These are phyloP conservation scores for Helicoverpa zea DNA, from an alignment of 1,140 invertebrate species.

Conservation along the genomic window DNA sequence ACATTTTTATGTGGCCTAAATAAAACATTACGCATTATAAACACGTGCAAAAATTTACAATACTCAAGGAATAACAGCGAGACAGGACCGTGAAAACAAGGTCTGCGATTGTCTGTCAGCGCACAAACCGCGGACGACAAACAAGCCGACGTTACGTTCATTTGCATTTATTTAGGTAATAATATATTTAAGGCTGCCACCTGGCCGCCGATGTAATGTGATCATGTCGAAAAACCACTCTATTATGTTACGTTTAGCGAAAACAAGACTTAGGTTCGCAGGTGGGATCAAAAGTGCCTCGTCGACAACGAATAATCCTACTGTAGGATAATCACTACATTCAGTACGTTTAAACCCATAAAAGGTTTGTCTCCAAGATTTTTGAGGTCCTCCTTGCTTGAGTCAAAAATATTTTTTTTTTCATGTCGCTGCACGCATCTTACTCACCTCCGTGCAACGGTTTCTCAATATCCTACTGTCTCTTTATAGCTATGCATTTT, in stretches of 20 bases:
- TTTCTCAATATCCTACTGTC: too few species aligned
- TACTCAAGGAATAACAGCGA: constrained; percentile 4
- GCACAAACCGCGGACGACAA: constrained; percentile 45
- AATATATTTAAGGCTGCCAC: constrained; percentile 53
- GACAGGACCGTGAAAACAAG: constrained; percentile 55
- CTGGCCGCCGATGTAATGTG: constrained; percentile 66
- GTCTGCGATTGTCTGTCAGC: constrained; percentile 37
- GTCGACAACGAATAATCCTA: not conserved
- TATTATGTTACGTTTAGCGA: constrained; percentile 54
- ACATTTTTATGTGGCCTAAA: not conserved
- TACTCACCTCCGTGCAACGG: too few species aligned
- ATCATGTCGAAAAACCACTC: constrained; percentile 72
- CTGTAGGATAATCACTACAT: too few species aligned
- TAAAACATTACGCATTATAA: not conserved
- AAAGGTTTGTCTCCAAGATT: too few species aligned
- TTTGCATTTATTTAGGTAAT: constrained; percentile 63
- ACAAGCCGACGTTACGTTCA: constrained; percentile 54
- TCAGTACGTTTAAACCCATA: too few species aligned
- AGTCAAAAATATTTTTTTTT: too few species aligned
- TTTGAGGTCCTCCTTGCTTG: too few species aligned
- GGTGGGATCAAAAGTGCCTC: not conserved
- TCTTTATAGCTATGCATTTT: too few species aligned
- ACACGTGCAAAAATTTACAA: not conserved
- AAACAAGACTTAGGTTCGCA: constrained; percentile 17
- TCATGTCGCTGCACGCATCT: too few species aligned